Evolutionary conservation across 2,797 vertebrate genomes (phyloP), one percentile per base, ranked within the genome.

Genomic region (Cuniculus paca): DNA sequence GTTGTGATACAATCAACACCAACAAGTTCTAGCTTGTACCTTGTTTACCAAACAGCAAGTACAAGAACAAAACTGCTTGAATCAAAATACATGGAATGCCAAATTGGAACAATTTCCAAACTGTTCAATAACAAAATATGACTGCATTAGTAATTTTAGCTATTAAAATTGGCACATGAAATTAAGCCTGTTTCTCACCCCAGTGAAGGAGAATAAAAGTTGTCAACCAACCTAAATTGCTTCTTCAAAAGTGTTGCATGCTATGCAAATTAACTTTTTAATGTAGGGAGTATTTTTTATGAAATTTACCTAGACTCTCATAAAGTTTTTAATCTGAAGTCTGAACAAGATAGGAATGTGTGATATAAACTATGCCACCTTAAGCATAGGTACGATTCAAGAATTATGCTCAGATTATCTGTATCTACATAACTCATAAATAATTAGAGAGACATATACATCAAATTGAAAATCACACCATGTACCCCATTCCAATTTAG

Each of bases 351-450:
- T 74, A 39, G 48, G 78, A 94, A 95, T 90, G 39, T 80, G 22
- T 50, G 91, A 95, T 95, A 90, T 45, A 89, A 88, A 61, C 63
- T 54, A 65, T 36, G 42, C 17, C 45, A 82, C 45, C 74, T 52
- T 48, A 61, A 74, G 72, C 39, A 93, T 17, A 91, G 22, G 20
- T 88, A 74, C 95, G 86, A 96, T 74, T 95, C 91, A 96, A 42
- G 2, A 13, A 70, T 68, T 65, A 82, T 89, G 24, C 65, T 86
- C 70, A 80, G 28, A 93, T 95, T 96, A 92, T 79, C 79, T 63
- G 1, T 83, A 94, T 86, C 93, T 86, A 26, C 79, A 10, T 56
- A 92, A 96, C 61, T 96, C 58, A 91, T 90, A 95, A 92, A 84
- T 68, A 92, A 84, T 90, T 80, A 90, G 13, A 36, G 39, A 86